A percentile compares a stretch with the other conserved stretches of the same genome.
Evolutionary conservation across 2,797 vertebrate species (phyloP).

Genomic region (Leptodactylus fallax): DNA sequence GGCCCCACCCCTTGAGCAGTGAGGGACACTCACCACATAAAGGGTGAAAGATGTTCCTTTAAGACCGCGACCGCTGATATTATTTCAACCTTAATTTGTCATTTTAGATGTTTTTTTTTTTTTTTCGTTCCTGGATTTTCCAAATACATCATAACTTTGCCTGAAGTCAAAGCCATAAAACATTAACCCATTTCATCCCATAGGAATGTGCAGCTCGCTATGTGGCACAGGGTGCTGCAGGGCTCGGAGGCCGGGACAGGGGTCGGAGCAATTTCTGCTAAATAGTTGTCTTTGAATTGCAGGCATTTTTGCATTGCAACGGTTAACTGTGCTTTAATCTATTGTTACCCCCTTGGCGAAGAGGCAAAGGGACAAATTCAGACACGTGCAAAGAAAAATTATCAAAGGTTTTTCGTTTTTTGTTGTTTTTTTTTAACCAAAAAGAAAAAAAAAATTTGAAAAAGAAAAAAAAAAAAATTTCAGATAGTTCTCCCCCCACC

Average conservation of each 20-base stretch:
- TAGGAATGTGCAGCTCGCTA: constrained; percentile 9
- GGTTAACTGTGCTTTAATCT: constrained; percentile 34
- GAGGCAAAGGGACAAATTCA: constrained; percentile 41
- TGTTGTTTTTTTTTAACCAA: neutral
- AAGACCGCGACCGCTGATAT: neutral
- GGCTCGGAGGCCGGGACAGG: neutral
- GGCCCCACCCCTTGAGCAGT: constrained; percentile 1
- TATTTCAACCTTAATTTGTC: constrained; percentile 9
- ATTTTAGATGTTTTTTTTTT: neutral
- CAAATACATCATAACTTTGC: neutral
- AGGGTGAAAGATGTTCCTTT: no score
- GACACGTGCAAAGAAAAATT: constrained; percentile 24
- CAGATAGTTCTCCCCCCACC: neutral
- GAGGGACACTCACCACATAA: no score
- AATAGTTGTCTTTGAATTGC: constrained; percentile 24
- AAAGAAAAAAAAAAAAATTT: neutral
- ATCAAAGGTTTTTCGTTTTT: no score
- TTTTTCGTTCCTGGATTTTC: neutral
- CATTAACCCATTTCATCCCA: neutral
- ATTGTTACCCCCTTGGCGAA: constrained; percentile 38
- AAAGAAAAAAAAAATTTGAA: neutral
- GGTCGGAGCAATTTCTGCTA: constrained; percentile 12
- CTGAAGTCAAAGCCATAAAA: neutral
- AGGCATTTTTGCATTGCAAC: neutral
- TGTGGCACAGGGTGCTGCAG: constrained; percentile 15